Evolutionary conservation across 2,113 vertebrate genomes (phyloP).

Genomic region (Clinocottus analis): DNA sequence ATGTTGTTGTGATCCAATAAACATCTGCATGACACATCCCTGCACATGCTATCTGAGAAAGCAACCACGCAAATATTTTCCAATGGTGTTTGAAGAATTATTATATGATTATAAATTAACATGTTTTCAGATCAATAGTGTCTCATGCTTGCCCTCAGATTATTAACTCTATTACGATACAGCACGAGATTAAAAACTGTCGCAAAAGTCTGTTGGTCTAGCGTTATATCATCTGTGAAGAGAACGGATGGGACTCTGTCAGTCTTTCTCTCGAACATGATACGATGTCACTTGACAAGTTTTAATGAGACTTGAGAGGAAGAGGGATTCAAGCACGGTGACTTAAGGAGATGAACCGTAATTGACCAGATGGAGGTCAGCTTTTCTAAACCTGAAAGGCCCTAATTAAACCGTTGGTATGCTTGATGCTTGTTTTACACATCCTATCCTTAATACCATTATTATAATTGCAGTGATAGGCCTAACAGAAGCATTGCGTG

Average conservation of each 20-base stretch:
- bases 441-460: not conserved
- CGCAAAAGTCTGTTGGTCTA: not conserved
- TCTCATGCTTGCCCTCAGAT: not conserved
- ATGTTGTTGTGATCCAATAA: not conserved
- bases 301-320: constrained; percentile 7
- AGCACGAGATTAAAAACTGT: not conserved
- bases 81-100: not conserved
- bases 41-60: not conserved
- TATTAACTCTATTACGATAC: too few species aligned
- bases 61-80: not conserved
- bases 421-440: constrained; percentile 4
- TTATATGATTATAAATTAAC: not conserved
- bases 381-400: not conserved
- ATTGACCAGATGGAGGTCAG: not conserved
- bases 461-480: not conserved
- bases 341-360: not conserved
- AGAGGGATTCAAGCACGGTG: constrained; percentile 8
- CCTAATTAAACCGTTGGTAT: not conserved
- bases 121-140: not conserved
- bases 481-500: not conserved
- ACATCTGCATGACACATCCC: not conserved
- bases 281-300: not conserved
- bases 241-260: not conserved
- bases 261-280: not conserved
- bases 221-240: not conserved